Evolutionary conservation across 2,888 invertebrate species (phyloP).

Genomic region (Hemaris fuciformis): DNA sequence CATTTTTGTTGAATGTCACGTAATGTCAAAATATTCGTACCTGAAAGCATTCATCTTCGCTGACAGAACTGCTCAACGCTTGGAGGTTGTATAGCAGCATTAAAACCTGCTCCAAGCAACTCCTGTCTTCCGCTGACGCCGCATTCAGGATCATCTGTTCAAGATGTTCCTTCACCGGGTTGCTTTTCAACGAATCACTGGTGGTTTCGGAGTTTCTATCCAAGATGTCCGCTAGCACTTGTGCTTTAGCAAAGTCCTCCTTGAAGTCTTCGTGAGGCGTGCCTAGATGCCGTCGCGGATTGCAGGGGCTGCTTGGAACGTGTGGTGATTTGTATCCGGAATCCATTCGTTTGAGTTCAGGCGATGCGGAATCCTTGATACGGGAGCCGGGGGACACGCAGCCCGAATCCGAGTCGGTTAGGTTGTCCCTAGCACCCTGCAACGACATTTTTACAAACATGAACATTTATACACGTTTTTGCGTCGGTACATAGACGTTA

Average conservation of each 20-base stretch:
- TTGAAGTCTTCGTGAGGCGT: conserved; percentile 73
- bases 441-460: conserved; percentile 27
- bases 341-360: conserved; percentile 78
- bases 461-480: conserved; percentile 6
- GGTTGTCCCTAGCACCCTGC: conserved; percentile 76
- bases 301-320: conserved; percentile 70
- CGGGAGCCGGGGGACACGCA: conserved; percentile 79
- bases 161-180: conserved; percentile 74
- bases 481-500: neutral
- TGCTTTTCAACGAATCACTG: conserved; percentile 71
- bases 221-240: conserved; percentile 69
- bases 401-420: conserved; percentile 79
- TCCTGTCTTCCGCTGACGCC: conserved; percentile 80
- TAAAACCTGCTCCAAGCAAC: conserved; percentile 83
- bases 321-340: conserved; percentile 79
- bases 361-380: conserved; percentile 78
- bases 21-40: conserved; percentile 34
- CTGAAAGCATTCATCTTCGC: conserved; percentile 81
- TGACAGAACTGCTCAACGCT: conserved; percentile 77
- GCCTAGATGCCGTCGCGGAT: conserved; percentile 59
- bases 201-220: conserved; percentile 69
- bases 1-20: conserved; percentile 10
- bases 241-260: conserved; percentile 76
- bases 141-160: conserved; percentile 78
- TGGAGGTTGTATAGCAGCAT: conserved; percentile 83